Evolutionary conservation across 2,797 vertebrate genomes (phyloP).

Genomic region (Centroberyx gerrardi): DNA sequence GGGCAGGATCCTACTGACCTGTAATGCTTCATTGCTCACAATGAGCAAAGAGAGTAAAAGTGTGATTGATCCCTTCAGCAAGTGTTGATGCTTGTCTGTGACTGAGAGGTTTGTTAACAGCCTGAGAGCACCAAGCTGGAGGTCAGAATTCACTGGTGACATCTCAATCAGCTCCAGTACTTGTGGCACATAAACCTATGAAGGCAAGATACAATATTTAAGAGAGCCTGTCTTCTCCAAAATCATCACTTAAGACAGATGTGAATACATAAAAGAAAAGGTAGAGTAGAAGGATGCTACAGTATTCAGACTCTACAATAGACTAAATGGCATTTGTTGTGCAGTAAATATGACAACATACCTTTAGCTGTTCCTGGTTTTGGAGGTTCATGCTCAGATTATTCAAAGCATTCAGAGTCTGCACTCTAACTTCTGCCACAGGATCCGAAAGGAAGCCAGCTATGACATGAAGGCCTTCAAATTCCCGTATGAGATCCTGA

Average conservation of each 20-base stretch:
- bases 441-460: conserved; percentile 88
- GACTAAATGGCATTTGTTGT: background rate
- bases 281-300: background rate
- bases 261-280: background rate
- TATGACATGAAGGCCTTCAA: conserved; percentile 90
- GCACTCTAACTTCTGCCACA: conserved; percentile 87
- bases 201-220: conserved; percentile 19
- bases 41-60: conserved; percentile 90
- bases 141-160: conserved; percentile 91
- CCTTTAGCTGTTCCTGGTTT: conserved; percentile 95
- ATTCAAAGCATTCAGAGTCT: conserved; percentile 93
- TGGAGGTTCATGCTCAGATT: conserved; percentile 95
- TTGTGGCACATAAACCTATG: conserved; percentile 82
- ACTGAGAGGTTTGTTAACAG: conserved; percentile 96
- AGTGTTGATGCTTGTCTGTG: conserved; percentile 90
- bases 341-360: conserved; percentile 62
- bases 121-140: conserved; percentile 92
- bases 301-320: background rate
- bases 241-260: background rate
- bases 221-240: background rate
- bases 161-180: conserved; percentile 88
- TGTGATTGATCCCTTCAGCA: conserved; percentile 86
- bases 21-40: conserved; percentile 88
- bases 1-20: conserved; percentile 84
- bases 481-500: conserved; percentile 92